Conservation (phyloP, 2,888 invertebrate species). For the Thera obeliscata region DNA sequence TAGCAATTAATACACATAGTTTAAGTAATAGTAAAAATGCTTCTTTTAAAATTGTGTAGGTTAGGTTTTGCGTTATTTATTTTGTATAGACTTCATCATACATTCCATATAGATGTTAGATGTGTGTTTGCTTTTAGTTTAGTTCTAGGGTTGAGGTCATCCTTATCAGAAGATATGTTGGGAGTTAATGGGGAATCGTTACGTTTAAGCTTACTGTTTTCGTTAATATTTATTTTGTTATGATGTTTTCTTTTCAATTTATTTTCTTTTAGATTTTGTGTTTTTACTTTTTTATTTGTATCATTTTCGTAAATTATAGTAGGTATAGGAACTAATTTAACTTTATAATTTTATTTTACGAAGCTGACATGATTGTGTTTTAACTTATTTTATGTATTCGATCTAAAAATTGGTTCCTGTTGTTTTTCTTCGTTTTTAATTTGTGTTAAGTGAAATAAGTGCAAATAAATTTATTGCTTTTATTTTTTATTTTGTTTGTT, state of each 20-base stretch:
- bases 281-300: slow-evolving; percentile 57
- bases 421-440: slow-evolving; percentile 84
- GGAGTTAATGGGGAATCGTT: slow-evolving; percentile 76
- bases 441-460: slow-evolving; percentile 72
- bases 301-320: slow-evolving; percentile 41
- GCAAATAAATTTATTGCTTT: slow-evolving; percentile 83
- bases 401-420: slow-evolving; percentile 74
- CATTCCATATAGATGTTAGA: slow-evolving; percentile 59
- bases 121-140: slow-evolving; percentile 38
- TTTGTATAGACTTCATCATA: slow-evolving; percentile 64
- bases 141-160: slow-evolving; percentile 35
- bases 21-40: neutral
- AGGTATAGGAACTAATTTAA: slow-evolving; percentile 46
- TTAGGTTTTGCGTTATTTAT: slow-evolving; percentile 49
- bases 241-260: slow-evolving; percentile 67
- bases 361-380: slow-evolving; percentile 50
- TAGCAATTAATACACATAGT: neutral
- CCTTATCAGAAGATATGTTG: slow-evolving; percentile 23
- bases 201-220: slow-evolving; percentile 81
- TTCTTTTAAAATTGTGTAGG: slow-evolving; percentile 18
- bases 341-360: slow-evolving; percentile 55
- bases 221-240: slow-evolving; percentile 81
- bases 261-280: slow-evolving; percentile 63
- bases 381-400: slow-evolving; percentile 57
- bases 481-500: slow-evolving; percentile 63